These are phyloP conservation scores for Caenorhabditis imperialis DNA, from an alignment of 2,888 invertebrate genomes.

Conservation along the genomic window DNA sequence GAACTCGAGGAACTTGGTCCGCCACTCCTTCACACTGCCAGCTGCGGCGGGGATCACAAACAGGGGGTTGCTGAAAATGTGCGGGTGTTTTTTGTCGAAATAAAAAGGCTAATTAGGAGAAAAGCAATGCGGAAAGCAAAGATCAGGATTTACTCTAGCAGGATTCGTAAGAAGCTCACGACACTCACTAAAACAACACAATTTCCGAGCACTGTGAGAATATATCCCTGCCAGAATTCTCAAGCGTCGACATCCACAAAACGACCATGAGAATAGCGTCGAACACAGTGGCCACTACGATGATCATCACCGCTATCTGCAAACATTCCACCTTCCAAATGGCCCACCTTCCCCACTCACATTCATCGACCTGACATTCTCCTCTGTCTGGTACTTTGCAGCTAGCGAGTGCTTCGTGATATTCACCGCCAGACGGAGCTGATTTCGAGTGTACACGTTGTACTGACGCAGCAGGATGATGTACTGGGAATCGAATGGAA, in stretches of 20 bases:
- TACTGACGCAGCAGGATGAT: slow-evolving; percentile 28
- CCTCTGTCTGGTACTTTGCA: slow-evolving; percentile 45
- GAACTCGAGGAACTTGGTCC: slow-evolving; percentile 6
- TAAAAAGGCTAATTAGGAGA: not conserved
- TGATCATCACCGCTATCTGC: slow-evolving; percentile 17
- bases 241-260: not conserved
- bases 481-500: slow-evolving; percentile 16
- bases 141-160: too few relatives aligned
- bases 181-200: slow-evolving; percentile 13
- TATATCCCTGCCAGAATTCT: slow-evolving; percentile 4
- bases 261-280: slow-evolving; percentile 13
- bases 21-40: slow-evolving; percentile 25
- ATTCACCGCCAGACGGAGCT: slow-evolving; percentile 16
- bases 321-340: not conserved
- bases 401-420: slow-evolving; percentile 29
- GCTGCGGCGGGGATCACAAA: slow-evolving; percentile 14
- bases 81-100: too few relatives aligned
- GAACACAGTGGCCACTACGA: not conserved
- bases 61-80: slow-evolving; percentile 28
- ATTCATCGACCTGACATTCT: slow-evolving; percentile 32
- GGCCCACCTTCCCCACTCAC: slow-evolving; percentile 2
- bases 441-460: slow-evolving; percentile 12
- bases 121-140: too few relatives aligned
- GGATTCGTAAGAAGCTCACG: too few relatives aligned
- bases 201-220: slow-evolving; percentile 19